Base-by-base conservation (phyloP, 2,113 vertebrate genomes). In the Raja brachyura region DNA sequence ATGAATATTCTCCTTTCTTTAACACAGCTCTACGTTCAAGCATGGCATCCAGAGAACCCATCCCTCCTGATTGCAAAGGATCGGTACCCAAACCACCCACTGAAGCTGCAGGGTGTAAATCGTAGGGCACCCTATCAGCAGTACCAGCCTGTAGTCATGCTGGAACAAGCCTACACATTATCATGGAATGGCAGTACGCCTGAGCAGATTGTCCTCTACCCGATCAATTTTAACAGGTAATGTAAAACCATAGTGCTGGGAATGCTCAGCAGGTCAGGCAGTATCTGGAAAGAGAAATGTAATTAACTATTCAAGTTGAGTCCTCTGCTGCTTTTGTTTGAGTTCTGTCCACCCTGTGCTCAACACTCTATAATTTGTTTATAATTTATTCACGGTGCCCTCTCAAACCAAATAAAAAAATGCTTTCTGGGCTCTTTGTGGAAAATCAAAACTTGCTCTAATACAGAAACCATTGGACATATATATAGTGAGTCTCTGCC, bases 21-120 rank as follows among this genome's bases (percentile, higher is more conserved):
- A 93, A 48, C 93, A 83, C 93, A 96, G 95, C 95, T 96, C 93
- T 95, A 95, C 68, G 95, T 96, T 93, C 95, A 96, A 94, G 95
- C 96, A 94, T 95, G 96, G 70, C 94, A 93, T 74, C 95, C 95
- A 0, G 94, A 95, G 94, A 95, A 94, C 93, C 94, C 96, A 93
- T 95, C 94, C 73, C 94, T 95, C 88, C 93, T 94, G 74, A 93
- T 94, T 93, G 93, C 95, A 93, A 94, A 94, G 92, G 94, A 86
- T 28, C 13, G 73, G 5, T 90, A 93, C 93, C 93, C 75, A 48
- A 93, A 94, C 66, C 94, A 94, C 22, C 94, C 95, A 0, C 7
- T 93, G 93, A 13, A 0, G 70, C 54, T 94, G 93, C 1, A 39
- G 93, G 95, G 94, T 0, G 70, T 94, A 56, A 94, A 79, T 39